phyloP scores from a whole-genome alignment of 2,797 vertebrate genomes.

The Chaetophractus vellerosus region DNA sequence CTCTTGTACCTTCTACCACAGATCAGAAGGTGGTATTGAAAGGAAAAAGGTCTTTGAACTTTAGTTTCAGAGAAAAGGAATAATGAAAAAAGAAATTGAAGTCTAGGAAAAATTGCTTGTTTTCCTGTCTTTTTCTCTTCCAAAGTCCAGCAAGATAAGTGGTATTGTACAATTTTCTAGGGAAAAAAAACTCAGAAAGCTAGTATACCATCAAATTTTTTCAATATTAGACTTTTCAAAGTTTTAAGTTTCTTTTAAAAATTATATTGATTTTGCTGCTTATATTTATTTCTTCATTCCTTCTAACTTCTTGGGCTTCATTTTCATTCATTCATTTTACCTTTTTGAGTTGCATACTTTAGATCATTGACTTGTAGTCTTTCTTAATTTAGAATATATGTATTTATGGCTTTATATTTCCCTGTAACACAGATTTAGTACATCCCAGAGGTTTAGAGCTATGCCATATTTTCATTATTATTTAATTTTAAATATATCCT shows the following conservation, averaged over 20 bases:
- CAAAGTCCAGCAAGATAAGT: neutral
- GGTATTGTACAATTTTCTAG: neutral
- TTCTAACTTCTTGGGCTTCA: neutral
- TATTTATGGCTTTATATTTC: neutral
- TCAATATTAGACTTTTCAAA: neutral
- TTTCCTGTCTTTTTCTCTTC: constrained; percentile 8
- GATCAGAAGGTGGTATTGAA: neutral
- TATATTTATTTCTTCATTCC: neutral
- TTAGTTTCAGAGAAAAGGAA: neutral
- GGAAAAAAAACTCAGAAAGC: neutral
- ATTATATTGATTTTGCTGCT: neutral
- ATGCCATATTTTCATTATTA: neutral
- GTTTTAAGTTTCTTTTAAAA: neutral
- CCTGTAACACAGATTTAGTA: neutral
- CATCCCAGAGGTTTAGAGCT: neutral
- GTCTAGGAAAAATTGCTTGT: neutral
- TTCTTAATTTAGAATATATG: neutral
- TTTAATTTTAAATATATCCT: neutral
- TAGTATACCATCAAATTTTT: neutral
- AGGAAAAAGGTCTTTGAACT: neutral
- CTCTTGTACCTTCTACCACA: neutral
- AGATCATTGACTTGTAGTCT: neutral
- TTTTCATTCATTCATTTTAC: neutral
- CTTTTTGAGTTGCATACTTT: neutral
- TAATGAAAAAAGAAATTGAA: neutral